Percentiles rank a stretch among this genome's conserved stretches.
Evolutionary conservation across 2,797 vertebrate species (phyloP).

Genomic region (Catharus ustulatus): DNA sequence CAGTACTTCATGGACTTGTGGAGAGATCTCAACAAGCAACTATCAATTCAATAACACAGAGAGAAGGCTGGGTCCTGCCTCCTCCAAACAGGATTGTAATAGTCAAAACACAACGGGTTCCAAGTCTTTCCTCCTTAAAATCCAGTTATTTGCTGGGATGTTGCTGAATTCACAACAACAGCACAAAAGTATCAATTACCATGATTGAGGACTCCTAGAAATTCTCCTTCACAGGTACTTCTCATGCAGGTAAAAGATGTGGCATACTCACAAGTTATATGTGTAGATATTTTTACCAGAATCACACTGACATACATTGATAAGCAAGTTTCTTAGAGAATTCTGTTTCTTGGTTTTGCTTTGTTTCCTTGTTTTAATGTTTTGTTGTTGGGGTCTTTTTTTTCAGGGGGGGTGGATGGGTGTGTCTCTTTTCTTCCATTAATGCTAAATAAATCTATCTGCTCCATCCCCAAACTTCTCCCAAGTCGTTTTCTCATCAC

Average conservation of each 20-base stretch:
- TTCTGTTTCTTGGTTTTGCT: background rate
- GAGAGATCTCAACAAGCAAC: background rate
- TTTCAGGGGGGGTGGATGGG: background rate
- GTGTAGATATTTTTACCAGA: background rate
- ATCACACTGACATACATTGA: background rate
- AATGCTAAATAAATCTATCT: background rate
- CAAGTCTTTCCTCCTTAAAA: background rate
- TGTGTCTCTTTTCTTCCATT: background rate
- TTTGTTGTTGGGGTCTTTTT: background rate
- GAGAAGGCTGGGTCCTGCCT: background rate
- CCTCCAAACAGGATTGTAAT: background rate
- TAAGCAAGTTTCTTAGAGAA: background rate
- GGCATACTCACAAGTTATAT: background rate
- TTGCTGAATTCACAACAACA: background rate
- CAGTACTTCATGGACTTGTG: background rate
- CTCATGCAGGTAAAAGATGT: background rate
- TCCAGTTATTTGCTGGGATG: background rate
- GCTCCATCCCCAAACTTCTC: background rate
- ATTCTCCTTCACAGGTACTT: background rate
- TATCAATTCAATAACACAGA: background rate
- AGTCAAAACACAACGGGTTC: background rate
- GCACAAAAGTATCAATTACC: background rate
- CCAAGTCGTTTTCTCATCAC: background rate
- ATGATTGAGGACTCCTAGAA: background rate
- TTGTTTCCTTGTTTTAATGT: background rate